phyloP scores from a whole-genome alignment of 2,888 invertebrate species.

The Pycnomerus fuliginosus region DNA sequence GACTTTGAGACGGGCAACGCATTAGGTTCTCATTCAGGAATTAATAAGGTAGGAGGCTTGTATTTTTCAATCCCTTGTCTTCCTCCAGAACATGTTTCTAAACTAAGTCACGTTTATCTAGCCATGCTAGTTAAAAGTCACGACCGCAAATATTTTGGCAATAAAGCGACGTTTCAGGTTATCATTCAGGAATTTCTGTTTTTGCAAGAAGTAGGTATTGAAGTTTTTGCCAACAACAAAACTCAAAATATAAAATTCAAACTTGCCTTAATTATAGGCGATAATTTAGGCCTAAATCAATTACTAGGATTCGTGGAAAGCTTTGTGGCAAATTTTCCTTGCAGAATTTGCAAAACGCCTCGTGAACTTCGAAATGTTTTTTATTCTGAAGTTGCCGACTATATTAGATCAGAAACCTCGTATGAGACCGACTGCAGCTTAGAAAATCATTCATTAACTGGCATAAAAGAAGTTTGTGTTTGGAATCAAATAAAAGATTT shows the following conservation, averaged over 20 bases:
- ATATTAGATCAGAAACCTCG: neutral
- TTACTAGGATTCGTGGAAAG: conserved; percentile 15
- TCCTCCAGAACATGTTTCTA: conserved; percentile 6
- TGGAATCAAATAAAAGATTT: conserved; percentile 8
- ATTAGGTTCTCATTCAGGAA: conserved; percentile 11
- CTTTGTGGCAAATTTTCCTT: conserved; percentile 14
- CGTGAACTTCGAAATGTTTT: neutral
- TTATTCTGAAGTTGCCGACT: neutral
- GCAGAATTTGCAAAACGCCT: conserved; percentile 18
- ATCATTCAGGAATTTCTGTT: conserved; percentile 7
- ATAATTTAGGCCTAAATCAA: conserved; percentile 16
- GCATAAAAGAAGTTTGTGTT: conserved; percentile 5
- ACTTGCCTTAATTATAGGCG: conserved; percentile 7
- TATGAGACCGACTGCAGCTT: neutral
- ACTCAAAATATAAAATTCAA: neutral
- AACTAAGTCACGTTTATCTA: conserved; percentile 12
- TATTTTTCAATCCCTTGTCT: conserved; percentile 9
- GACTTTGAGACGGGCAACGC: conserved; percentile 11
- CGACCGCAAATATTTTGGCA: conserved; percentile 16
- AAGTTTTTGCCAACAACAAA: neutral
- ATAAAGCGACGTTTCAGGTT: conserved; percentile 10
- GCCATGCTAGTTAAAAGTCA: conserved; percentile 15
- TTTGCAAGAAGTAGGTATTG: conserved; percentile 6
- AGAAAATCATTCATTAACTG: conserved; percentile 1
- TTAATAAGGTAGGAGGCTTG: conserved; percentile 9